These are phyloP conservation scores for Eulemur coronatus DNA, from an alignment of 2,797 vertebrate species.

Conservation along the genomic window DNA sequence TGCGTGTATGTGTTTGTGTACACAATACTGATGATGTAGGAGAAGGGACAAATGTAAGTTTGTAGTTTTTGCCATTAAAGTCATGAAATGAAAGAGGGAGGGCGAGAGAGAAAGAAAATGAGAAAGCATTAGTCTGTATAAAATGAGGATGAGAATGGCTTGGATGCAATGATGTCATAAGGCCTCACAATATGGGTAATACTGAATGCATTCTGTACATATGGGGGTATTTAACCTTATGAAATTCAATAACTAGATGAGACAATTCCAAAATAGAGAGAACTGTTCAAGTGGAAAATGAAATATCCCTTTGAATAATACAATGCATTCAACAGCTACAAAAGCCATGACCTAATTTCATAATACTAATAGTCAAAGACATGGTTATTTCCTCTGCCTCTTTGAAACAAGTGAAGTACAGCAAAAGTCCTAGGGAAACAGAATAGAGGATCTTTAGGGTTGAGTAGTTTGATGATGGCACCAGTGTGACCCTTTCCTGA, in stretches of 20 bases:
- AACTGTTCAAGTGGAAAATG: background rate
- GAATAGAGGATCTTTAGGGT: background rate
- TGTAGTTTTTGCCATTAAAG: constrained; percentile 41
- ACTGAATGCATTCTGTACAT: background rate
- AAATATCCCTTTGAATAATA: background rate
- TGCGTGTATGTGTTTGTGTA: too few species aligned
- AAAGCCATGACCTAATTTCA: background rate
- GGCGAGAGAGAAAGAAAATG: background rate
- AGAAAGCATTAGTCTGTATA: background rate
- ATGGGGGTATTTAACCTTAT: background rate
- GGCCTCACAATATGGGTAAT: background rate
- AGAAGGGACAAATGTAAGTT: background rate
- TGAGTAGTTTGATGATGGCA: background rate
- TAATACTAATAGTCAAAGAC: background rate
- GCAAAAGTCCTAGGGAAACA: background rate
- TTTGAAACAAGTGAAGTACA: background rate
- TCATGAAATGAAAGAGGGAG: background rate
- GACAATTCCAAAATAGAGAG: background rate
- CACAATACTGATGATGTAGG: background rate
- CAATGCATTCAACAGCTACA: background rate
- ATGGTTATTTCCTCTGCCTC: background rate
- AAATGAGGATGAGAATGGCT: background rate
- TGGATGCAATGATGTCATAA: background rate
- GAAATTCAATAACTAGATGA: background rate
- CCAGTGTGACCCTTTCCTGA: background rate